Percentiles rank a stretch among this genome's conserved stretches.
These are phyloP conservation scores for Cremastobaeus sp. DNA, from an alignment of 2,888 invertebrate genomes.

Conservation along the genomic window DNA sequence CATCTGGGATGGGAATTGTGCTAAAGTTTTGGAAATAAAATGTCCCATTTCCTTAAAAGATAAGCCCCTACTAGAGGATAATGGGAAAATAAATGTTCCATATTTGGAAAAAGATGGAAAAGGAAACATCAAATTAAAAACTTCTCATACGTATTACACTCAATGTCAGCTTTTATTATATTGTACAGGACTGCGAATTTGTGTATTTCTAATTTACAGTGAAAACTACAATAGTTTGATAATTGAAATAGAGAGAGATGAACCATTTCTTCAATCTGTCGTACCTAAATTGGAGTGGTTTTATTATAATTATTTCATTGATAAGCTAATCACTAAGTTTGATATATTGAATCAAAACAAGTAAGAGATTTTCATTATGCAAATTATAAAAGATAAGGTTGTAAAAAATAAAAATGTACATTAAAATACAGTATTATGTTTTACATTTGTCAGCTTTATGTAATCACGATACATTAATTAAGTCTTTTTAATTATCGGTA, in stretches of 20 bases:
- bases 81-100: conserved; percentile 13
- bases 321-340: conserved; percentile 2
- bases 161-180: conserved; percentile 18
- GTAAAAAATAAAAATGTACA: conserved; percentile 1
- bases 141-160: conserved; percentile 13
- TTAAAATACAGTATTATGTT: not conserved
- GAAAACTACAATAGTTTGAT: conserved; percentile 19
- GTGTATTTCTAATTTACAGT: conserved; percentile 10
- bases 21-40: conserved; percentile 24
- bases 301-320: conserved; percentile 8
- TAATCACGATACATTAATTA: too few relatives aligned
- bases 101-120: conserved; percentile 5
- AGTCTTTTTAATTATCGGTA: conserved; percentile 9
- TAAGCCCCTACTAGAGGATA: conserved; percentile 4
- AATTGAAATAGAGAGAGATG: conserved; percentile 16
- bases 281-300: conserved; percentile 18
- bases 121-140: conserved; percentile 8
- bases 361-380: too few relatives aligned
- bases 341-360: too few relatives aligned
- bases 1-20: conserved; percentile 18
- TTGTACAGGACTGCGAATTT: conserved; percentile 6
- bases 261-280: conserved; percentile 3
- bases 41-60: conserved; percentile 20
- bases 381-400: conserved; percentile 1
- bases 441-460: too few relatives aligned